Percentiles rank a stretch among this genome's conserved stretches.
Evolutionary conservation across 2,113 vertebrate genomes (phyloP).

Genomic region (Numida meleagris): DNA sequence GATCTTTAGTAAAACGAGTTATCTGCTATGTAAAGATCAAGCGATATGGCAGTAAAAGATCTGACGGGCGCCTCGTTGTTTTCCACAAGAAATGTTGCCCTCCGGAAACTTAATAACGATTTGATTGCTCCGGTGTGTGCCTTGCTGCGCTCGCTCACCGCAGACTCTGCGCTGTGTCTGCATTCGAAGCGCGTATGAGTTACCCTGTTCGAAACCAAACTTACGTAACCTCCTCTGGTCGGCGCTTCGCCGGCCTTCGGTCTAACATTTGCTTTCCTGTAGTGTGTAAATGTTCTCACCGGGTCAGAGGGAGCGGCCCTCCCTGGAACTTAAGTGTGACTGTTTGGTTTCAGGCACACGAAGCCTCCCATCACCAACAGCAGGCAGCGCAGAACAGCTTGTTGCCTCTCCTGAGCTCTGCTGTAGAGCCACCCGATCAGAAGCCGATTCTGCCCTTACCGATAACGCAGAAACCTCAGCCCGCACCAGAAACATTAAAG

Average conservation of each 20-base stretch:
- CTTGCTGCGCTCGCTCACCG: not conserved
- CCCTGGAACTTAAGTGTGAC: slow-evolving; percentile 73
- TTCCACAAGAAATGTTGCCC: slow-evolving; percentile 50
- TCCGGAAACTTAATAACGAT: slow-evolving; percentile 49
- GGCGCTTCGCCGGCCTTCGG: not conserved
- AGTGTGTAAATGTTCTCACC: slow-evolving; percentile 6
- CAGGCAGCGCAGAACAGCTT: slow-evolving; percentile 95
- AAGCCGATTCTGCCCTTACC: slow-evolving; percentile 94
- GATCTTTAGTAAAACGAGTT: slow-evolving; percentile 44
- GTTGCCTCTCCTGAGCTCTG: slow-evolving; percentile 93
- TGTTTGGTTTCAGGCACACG: slow-evolving; percentile 91
- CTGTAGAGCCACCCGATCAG: slow-evolving; percentile 92
- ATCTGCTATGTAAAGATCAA: slow-evolving; percentile 61
- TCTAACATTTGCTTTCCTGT: slow-evolving; percentile 38
- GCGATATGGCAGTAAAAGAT: not conserved
- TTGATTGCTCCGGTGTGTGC: not conserved
- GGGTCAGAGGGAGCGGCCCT: not conserved
- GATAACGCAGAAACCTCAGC: slow-evolving; percentile 93
- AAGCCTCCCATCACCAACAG: slow-evolving; percentile 97
- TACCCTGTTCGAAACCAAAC: not conserved
- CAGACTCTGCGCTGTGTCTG: not conserved
- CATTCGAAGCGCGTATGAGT: not conserved
- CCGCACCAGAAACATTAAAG: slow-evolving; percentile 91
- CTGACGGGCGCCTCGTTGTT: slow-evolving; percentile 50
- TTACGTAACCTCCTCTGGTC: not conserved